Conservation (phyloP, 2,113 vertebrate species). For the Odocoileus virginianus region DNA sequence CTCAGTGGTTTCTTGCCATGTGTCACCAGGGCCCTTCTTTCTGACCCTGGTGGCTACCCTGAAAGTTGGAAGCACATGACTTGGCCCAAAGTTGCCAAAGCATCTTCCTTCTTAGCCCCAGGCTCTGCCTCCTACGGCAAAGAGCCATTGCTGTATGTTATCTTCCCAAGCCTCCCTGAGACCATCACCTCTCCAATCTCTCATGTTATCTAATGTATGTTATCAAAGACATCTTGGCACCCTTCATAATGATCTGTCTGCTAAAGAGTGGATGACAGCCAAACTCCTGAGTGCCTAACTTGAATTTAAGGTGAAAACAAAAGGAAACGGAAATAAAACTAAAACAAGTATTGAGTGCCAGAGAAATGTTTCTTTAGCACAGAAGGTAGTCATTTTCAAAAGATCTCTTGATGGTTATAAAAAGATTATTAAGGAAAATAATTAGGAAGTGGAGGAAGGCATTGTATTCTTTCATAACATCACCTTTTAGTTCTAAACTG, state of each 20-base stretch:
- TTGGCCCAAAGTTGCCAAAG: not conserved
- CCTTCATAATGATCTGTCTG: not conserved
- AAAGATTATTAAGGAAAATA: slow-evolving; percentile 15
- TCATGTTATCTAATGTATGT: not conserved
- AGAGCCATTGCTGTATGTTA: not conserved
- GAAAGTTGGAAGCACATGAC: not conserved
- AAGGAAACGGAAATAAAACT: not conserved
- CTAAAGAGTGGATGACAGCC: not conserved
- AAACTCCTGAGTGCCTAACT: not conserved
- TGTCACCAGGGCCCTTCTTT: not conserved
- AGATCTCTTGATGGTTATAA: not conserved
- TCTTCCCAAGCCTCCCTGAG: not conserved
- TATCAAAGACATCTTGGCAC: not conserved
- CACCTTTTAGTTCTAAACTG: not conserved
- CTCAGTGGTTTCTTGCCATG: not conserved
- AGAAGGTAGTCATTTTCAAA: not conserved
- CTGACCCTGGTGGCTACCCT: not conserved
- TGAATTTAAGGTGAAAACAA: not conserved
- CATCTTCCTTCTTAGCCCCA: not conserved
- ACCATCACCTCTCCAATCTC: not conserved
- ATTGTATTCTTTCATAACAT: not conserved
- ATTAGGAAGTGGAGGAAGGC: not conserved
- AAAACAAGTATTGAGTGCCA: not conserved
- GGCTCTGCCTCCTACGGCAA: not conserved
- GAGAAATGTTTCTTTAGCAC: not conserved